These are phyloP conservation scores for Acrocephalus arundinaceus DNA, from an alignment of 2,113 vertebrate species.

Conservation along the genomic window DNA sequence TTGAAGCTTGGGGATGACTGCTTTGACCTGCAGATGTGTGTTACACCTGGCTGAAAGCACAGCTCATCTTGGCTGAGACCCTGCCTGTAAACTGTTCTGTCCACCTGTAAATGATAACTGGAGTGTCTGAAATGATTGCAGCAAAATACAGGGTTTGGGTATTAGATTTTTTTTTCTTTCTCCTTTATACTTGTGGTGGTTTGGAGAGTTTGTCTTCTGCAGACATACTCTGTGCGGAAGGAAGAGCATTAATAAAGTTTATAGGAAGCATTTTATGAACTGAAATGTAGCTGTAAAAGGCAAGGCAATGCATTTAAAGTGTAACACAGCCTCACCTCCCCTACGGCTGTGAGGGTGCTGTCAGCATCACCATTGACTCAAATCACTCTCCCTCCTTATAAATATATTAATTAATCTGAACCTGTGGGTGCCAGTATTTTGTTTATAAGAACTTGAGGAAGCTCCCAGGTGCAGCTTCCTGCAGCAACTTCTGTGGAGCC, in stretches of 20 bases:
- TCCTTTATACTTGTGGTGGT: not conserved
- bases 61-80: not conserved
- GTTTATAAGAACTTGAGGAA: not conserved
- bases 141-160: not conserved
- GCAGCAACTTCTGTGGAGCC: not conserved
- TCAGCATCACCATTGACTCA: not conserved
- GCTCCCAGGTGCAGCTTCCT: not conserved
- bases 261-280: conserved; percentile 6
- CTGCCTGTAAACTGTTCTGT: not conserved
- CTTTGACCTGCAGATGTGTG: not conserved
- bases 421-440: not conserved
- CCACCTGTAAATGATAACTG: not conserved
- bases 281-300: not conserved
- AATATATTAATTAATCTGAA: not conserved
- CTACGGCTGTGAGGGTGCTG: not conserved
- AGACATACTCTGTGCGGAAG: not conserved
- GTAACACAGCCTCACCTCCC: not conserved
- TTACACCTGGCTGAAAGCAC: not conserved
- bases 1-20: not conserved
- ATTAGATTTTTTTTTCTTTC: not conserved
- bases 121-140: not conserved
- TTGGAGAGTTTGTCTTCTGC: not conserved
- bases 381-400: not conserved
- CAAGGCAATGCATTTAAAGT: not conserved
- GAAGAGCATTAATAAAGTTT: not conserved